Base-by-base conservation (phyloP, 2,888 invertebrate species). In the Cantharis flavilabris region DNA sequence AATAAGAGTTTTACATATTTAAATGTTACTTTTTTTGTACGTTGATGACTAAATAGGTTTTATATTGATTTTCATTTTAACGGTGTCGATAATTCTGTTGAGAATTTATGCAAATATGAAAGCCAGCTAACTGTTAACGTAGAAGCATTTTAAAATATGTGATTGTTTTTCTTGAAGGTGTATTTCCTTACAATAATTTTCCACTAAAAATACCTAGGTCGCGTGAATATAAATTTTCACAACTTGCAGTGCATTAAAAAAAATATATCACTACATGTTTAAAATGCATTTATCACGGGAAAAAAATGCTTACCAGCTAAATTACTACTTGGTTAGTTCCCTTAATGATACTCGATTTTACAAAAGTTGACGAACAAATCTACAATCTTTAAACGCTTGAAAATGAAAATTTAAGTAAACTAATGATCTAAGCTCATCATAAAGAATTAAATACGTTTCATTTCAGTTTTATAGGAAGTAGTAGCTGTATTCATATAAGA, bases 161-260 rank as follows among this genome's bases (percentile, higher is more conserved):
- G n/a, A 67, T 18, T 65, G 71, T 71, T 75, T 71, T 71, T 33
- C 72, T 69, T 70, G 14, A 11, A 67, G 49, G 67, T 75, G 65
- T 70, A 72, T 70, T 77, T 75, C 77, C 77, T 75, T 72, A 62
- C 62, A 14, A 72, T 77, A 72, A 72, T 69, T 77, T 72, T 71
- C 69, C 70, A 69, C 77, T 77, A 74, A 75, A 75, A 77, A 75
- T 77, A 77, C 13, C 20, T 69, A 26, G 30, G n/a, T 77, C 23
- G 77, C 77, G 75, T 77, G 75, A 28, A 72, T 49, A 72, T 67
- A 62, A 69, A 77, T 30, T 62, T 62, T 72, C 64, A 74, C 67
- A 67, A 49, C 71, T 14, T 69, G 67, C 63, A 49, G 49, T 49
- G 49, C n/a, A 49, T 49, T 49, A n/a, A n/a, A n/a, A 49, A 49